Conservation (phyloP, 2,113 vertebrate species). For the Sinocyclocheilus maitianheensis region DNA sequence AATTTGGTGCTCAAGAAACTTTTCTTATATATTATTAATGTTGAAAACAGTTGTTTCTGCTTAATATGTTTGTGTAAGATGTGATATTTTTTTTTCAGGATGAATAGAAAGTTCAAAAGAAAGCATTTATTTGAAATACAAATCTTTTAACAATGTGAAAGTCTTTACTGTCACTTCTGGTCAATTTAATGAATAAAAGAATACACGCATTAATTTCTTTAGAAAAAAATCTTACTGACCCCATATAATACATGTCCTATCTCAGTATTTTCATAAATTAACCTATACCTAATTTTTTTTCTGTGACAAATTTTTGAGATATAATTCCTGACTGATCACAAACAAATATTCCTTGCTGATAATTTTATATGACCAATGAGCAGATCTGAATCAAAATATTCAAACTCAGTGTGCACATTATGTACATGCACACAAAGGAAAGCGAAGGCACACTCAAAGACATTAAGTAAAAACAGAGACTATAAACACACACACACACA, state of each 20-base stretch:
- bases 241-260: neutral
- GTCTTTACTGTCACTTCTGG: neutral
- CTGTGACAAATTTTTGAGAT: neutral
- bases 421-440: slow-evolving; percentile 31
- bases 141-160: too few relatives aligned
- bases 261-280: neutral
- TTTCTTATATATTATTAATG: too few relatives aligned
- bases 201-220: too few relatives aligned
- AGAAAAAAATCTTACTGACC: neutral
- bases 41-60: too few relatives aligned
- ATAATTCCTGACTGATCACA: neutral
- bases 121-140: too few relatives aligned
- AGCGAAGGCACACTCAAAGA: neutral
- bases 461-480: neutral
- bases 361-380: neutral
- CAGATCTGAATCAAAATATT: neutral
- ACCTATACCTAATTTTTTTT: neutral
- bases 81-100: too few relatives aligned
- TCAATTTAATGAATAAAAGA: neutral
- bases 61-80: too few relatives aligned
- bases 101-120: too few relatives aligned
- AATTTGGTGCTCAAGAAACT: too few relatives aligned
- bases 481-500: too few relatives aligned
- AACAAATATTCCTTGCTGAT: neutral
- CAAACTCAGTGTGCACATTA: neutral